Conservation (phyloP, 2,888 invertebrate genomes). For the Ophraella communa region DNA sequence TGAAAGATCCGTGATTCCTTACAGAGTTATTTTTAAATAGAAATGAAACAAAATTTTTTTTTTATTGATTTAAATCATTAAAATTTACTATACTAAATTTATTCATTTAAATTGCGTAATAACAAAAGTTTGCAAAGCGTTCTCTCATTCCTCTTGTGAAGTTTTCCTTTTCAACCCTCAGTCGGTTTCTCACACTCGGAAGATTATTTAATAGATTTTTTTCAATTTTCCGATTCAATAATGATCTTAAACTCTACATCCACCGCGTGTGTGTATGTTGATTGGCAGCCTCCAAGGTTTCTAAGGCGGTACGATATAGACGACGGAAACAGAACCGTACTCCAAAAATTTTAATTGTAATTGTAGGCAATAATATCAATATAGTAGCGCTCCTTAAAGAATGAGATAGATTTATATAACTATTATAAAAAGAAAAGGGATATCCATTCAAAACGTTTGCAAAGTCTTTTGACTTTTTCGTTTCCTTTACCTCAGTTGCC, state of each 20-base stretch:
- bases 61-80: no score
- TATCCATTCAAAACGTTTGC: no score
- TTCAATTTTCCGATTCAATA: conserved; percentile 34
- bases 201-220: conserved; percentile 28
- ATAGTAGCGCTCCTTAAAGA: no score
- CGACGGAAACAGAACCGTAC: conserved; percentile 11
- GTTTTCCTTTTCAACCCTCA: conserved; percentile 4
- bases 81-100: no score
- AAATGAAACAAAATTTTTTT: no score
- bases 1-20: no score
- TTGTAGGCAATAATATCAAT: background rate
- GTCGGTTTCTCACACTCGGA: conserved; percentile 18
- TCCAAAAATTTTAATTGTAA: background rate
- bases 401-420: no score
- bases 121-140: background rate
- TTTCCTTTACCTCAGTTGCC: no score
- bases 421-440: no score
- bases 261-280: conserved; percentile 34
- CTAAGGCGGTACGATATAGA: conserved; percentile 16
- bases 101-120: no score
- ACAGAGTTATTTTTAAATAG: no score
- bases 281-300: conserved; percentile 33
- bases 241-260: conserved; percentile 34
- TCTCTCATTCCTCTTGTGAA: background rate
- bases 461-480: no score